Evolutionary conservation across 2,888 invertebrate genomes (phyloP).

Genomic region (Plemyria rubiginata): DNA sequence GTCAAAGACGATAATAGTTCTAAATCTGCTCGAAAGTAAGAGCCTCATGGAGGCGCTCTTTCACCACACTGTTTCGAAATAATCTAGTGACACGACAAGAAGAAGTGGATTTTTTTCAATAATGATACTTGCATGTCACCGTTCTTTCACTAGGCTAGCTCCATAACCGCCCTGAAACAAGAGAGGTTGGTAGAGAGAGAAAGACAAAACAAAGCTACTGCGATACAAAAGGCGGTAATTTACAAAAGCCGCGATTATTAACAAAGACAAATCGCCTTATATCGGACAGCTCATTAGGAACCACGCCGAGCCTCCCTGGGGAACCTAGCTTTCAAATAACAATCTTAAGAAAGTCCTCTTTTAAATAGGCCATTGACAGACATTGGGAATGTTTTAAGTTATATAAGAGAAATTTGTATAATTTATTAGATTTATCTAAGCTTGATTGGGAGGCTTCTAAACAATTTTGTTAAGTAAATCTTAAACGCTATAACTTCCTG

Average conservation of each 20-base stretch:
- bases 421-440: background rate
- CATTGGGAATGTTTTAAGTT: background rate
- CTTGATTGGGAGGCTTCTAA: background rate
- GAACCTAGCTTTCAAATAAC: slow-evolving; percentile 44
- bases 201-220: slow-evolving; percentile 7
- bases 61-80: too few relatives aligned
- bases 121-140: too few relatives aligned
- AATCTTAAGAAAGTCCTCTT: slow-evolving; percentile 13
- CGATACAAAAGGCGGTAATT: slow-evolving; percentile 32
- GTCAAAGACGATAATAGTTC: too few relatives aligned
- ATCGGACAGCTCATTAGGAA: slow-evolving; percentile 57
- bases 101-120: too few relatives aligned
- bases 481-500: too few relatives aligned
- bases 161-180: too few relatives aligned
- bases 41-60: too few relatives aligned
- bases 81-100: too few relatives aligned
- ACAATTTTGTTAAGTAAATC: background rate
- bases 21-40: too few relatives aligned
- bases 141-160: too few relatives aligned
- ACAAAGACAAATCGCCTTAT: slow-evolving; percentile 64
- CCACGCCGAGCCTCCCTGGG: slow-evolving; percentile 42
- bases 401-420: background rate
- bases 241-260: slow-evolving; percentile 42
- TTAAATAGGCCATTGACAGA: background rate
- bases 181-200: background rate